These are phyloP conservation scores for Nerophis ophidion DNA, from an alignment of 2,113 vertebrate genomes.

Conservation along the genomic window DNA sequence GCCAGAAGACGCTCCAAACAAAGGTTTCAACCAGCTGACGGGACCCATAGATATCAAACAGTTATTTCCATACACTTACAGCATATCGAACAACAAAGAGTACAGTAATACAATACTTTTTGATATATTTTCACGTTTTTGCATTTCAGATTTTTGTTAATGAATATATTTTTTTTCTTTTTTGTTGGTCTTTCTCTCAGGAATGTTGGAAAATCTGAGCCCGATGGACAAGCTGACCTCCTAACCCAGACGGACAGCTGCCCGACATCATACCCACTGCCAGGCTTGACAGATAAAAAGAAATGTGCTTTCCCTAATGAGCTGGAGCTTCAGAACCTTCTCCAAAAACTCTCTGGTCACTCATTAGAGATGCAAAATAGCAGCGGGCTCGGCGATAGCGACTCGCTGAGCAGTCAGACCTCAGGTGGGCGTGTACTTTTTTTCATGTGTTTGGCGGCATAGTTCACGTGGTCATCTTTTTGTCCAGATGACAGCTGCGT, in stretches of 20 bases:
- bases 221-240: slow-evolving; percentile 6
- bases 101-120: slow-evolving; percentile 13
- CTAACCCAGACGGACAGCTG: slow-evolving; percentile 24
- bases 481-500: slow-evolving; percentile 52
- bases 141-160: background rate
- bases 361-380: slow-evolving; percentile 52
- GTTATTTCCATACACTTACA: slow-evolving; percentile 12
- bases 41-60: slow-evolving; percentile 28
- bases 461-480: background rate
- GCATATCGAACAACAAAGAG: slow-evolving; percentile 31
- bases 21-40: slow-evolving; percentile 26
- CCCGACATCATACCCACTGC: slow-evolving; percentile 1
- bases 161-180: background rate
- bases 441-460: background rate
- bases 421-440: slow-evolving; percentile 38
- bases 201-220: slow-evolving; percentile 7
- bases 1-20: slow-evolving; percentile 26
- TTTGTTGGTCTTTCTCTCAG: slow-evolving; percentile 3
- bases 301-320: slow-evolving; percentile 62
- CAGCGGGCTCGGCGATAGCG: slow-evolving; percentile 45
- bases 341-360: slow-evolving; percentile 67
- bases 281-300: slow-evolving; percentile 36
- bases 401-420: slow-evolving; percentile 61
- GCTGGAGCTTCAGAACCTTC: slow-evolving; percentile 69
- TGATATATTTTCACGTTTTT: background rate